A percentile compares a stretch with the other conserved stretches of the same genome.
Evolutionary conservation across 2,113 vertebrate genomes (phyloP).

Genomic region (Otus sunia): DNA sequence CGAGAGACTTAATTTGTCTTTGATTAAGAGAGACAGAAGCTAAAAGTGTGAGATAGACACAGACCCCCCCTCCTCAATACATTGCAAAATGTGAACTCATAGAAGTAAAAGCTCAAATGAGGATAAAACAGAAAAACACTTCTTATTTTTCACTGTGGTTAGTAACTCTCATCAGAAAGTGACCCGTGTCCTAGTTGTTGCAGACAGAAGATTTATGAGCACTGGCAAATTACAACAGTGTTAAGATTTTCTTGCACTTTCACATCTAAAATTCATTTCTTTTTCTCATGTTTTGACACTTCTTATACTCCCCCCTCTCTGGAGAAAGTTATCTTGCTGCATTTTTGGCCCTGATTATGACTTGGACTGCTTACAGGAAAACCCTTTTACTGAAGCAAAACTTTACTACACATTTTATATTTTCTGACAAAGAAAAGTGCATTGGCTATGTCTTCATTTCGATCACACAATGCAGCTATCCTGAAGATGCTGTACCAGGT

Average conservation of each 20-base stretch:
- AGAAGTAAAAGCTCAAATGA: not conserved
- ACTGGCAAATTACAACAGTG: not conserved
- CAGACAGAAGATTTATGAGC: not conserved
- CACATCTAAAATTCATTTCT: not conserved
- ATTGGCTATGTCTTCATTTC: not conserved
- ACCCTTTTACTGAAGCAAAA: not conserved
- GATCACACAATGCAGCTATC: not conserved
- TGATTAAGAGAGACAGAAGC: not conserved
- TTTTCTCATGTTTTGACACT: not conserved
- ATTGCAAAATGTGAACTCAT: rapidly evolving
- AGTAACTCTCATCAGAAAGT: not conserved
- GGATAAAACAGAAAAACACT: not conserved
- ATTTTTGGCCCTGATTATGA: not conserved
- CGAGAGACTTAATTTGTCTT: not conserved
- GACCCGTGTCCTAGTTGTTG: rapidly evolving
- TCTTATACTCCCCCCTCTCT: not conserved
- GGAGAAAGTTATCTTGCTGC: not conserved
- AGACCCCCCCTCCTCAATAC: rapidly evolving
- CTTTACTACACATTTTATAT: not conserved
- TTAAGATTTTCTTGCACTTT: not conserved
- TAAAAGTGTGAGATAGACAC: not conserved
- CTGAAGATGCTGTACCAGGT: not conserved
- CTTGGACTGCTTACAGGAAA: not conserved
- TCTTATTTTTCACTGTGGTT: not conserved
- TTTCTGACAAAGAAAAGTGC: not conserved